These are phyloP conservation scores for Aplodontia rufa DNA, from an alignment of 2,113 vertebrate genomes.

Conservation along the genomic window DNA sequence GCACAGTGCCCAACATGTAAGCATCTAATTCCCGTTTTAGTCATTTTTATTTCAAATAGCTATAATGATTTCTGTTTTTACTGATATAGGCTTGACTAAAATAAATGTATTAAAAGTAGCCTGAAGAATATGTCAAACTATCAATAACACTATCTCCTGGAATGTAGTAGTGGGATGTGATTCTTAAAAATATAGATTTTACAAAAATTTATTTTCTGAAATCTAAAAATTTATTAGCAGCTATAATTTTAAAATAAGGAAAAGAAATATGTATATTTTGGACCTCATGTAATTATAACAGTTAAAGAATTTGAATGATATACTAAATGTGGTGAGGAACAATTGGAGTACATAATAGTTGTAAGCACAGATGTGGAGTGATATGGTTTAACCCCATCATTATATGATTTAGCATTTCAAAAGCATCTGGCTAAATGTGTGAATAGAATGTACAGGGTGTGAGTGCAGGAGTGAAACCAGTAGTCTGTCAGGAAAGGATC, in stretches of 20 bases:
- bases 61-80: slow-evolving; percentile 10
- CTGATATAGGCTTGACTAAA: not conserved
- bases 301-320: not conserved
- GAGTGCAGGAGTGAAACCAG: not conserved
- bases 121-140: not conserved
- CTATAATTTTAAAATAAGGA: not conserved
- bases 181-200: not conserved
- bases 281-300: not conserved
- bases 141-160: not conserved
- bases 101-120: not conserved
- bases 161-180: not conserved
- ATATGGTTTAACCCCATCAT: not conserved
- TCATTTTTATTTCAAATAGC: not conserved
- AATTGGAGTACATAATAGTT: not conserved
- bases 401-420: not conserved
- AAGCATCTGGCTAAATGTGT: not conserved
- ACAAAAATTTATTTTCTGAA: not conserved
- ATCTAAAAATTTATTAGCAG: not conserved
- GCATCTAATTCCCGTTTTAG: not conserved
- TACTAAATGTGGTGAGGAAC: not conserved
- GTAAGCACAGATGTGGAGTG: not conserved
- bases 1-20: too few species aligned
- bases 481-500: not conserved
- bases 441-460: not conserved
- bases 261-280: not conserved